Conservation (phyloP, 2,113 vertebrate species). For the Synchiropus splendidus region DNA sequence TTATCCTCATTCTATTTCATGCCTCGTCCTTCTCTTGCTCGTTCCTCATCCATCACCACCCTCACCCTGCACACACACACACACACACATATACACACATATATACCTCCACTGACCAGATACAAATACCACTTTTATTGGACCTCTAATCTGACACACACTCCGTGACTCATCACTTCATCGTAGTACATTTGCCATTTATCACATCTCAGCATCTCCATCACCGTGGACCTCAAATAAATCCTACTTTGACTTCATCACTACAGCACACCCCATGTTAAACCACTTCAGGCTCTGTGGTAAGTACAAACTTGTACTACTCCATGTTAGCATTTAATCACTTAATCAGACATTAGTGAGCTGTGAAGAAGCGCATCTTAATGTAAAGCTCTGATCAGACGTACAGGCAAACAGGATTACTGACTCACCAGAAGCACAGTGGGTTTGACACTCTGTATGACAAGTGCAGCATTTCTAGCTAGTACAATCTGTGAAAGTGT, state of each 20-base stretch:
- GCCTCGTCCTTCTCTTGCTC: conserved; percentile 55
- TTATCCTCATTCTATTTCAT: conserved; percentile 66
- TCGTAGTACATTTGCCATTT: conserved; percentile 34
- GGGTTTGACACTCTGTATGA: too few species aligned
- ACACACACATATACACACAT: neutral
- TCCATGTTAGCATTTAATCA: conserved; percentile 16
- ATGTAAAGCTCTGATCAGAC: conserved; percentile 6
- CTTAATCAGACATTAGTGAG: conserved; percentile 2
- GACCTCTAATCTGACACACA: conserved; percentile 33
- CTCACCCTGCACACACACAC: conserved; percentile 4
- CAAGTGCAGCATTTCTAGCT: too few species aligned
- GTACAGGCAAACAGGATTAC: too few species aligned
- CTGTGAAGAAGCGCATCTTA: conserved; percentile 13
- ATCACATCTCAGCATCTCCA: conserved; percentile 32
- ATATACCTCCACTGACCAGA: conserved; percentile 17
- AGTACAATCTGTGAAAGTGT: too few species aligned
- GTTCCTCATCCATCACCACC: conserved; percentile 59
- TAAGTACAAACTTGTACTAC: too few species aligned
- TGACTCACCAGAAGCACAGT: too few species aligned
- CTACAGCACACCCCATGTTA: conserved; percentile 18
- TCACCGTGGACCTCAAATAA: conserved; percentile 20
- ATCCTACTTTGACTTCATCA: conserved; percentile 8
- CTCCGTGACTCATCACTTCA: conserved; percentile 58
- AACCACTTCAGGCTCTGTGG: neutral
- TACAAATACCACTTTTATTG: conserved; percentile 33